Base-by-base conservation (phyloP, 2,797 vertebrate species). In the Pangasius sanitwongsei region DNA sequence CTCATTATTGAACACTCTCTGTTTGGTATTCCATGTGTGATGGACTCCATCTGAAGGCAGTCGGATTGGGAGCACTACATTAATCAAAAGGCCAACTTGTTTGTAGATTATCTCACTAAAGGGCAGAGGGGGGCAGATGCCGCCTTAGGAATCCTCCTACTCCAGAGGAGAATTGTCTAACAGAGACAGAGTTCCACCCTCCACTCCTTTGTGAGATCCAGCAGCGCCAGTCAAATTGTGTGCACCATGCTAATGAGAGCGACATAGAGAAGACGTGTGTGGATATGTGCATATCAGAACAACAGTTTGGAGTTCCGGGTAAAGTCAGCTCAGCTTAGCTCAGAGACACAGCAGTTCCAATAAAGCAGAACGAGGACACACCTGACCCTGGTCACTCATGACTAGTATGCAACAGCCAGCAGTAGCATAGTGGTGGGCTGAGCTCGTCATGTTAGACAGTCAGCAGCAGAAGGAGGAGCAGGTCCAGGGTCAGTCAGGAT, bases 381-480 rank as follows among this genome's bases (percentile, higher is more conserved):
- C 65, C 63, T 70, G 80, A 92, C 91, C 90, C 84, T 48, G 65
- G 83, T 61, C 86, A 89, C 41, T 88, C 82, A 89, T 90, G 59
- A 92, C 81, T 87, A 89, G 75, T 77, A 88, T 92, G 86, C 78
- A 77, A 72, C 34, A 77, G 59, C 6, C n/a, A 86, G 48, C n/a
- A 0, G 8, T 57, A 25, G 31, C 31, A 74, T 4, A 18, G 31
- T 44, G 37, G 82, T 75, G 91, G 88, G 89, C 87, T 78, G 87
- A 88, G 88, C 70, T 53, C 65, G 87, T 94, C 92, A 86, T 89
- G 87, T 74, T 89, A 91, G 92, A 93, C 90, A 92, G 92, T 93
- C 91, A 91, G 90, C 88, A 92, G 93, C 93, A 92, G 92, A 89
- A 87, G 82, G 50, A 91, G 92, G 91, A 92, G 89, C 91, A 87